Conservation (phyloP, 2,113 vertebrate species). For the Arothron firmamentum region DNA sequence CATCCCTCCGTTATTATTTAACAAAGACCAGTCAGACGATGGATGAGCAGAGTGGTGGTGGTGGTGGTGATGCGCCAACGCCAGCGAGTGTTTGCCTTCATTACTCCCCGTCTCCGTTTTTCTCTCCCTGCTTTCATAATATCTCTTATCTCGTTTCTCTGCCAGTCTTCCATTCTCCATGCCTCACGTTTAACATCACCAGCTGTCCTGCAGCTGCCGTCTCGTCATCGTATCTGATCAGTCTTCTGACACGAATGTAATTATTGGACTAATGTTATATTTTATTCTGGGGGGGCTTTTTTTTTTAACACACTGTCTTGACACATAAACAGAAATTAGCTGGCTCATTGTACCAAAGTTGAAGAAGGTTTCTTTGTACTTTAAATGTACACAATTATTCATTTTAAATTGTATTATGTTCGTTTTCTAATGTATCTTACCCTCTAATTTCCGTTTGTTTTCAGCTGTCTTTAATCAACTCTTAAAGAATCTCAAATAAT, state of each 20-base stretch:
- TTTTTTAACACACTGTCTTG: too few species aligned
- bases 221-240: conserved; percentile 45
- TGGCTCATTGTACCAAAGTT: neutral
- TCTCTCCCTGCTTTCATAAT: conserved; percentile 17
- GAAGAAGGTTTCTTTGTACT: too few species aligned
- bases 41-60: conserved; percentile 33
- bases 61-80: neutral
- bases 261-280: conserved; percentile 42
- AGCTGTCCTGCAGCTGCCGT: conserved; percentile 8
- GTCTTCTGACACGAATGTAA: conserved; percentile 39
- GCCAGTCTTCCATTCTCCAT: conserved; percentile 11
- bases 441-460: too few species aligned
- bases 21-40: conserved; percentile 19
- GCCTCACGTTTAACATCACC: conserved; percentile 10
- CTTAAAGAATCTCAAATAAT: too few species aligned
- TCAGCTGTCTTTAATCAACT: too few species aligned
- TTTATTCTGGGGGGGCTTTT: conserved; percentile 31
- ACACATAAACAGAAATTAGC: conserved; percentile 3
- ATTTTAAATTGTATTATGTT: too few species aligned
- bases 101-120: conserved; percentile 18
- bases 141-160: conserved; percentile 24
- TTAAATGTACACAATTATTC: too few species aligned
- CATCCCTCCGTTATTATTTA: conserved; percentile 54
- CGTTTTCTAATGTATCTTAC: too few species aligned
- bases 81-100: conserved; percentile 13